phyloP scores from a whole-genome alignment of 1,140 invertebrate genomes.

The Ylistrum balloti region DNA sequence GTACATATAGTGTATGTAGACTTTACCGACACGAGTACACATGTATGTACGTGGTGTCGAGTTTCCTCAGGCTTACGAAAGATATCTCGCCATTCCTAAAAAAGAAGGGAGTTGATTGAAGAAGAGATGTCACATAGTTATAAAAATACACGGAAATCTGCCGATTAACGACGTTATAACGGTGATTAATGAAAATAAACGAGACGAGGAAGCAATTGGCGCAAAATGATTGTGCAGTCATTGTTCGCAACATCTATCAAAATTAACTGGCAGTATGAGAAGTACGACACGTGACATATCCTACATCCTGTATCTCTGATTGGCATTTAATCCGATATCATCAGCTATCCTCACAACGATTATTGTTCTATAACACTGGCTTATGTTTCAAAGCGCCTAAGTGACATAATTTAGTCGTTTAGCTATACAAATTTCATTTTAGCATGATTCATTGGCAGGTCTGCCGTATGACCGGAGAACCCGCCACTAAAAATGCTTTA shows the following conservation, averaged over 20 bases:
- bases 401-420: constrained; percentile 5
- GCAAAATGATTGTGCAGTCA: neutral
- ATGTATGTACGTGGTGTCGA: too few species aligned
- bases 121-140: too few species aligned
- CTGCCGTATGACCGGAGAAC: neutral
- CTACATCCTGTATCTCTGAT: too few species aligned
- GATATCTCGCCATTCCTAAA: too few species aligned
- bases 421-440: neutral
- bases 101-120: too few species aligned
- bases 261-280: neutral
- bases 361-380: neutral
- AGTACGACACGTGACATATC: too few species aligned
- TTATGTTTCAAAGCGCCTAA: too few species aligned
- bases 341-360: neutral
- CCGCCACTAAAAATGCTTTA: neutral
- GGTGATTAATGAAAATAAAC: neutral
- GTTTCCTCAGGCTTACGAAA: too few species aligned
- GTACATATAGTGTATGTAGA: too few species aligned
- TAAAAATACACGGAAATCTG: neutral
- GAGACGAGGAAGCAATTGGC: neutral
- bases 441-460: neutral
- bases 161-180: neutral
- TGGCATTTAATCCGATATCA: neutral
- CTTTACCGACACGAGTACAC: too few species aligned
- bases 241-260: neutral